Base-by-base conservation (phyloP, 2,113 vertebrate species). In the Alosa alosa region DNA sequence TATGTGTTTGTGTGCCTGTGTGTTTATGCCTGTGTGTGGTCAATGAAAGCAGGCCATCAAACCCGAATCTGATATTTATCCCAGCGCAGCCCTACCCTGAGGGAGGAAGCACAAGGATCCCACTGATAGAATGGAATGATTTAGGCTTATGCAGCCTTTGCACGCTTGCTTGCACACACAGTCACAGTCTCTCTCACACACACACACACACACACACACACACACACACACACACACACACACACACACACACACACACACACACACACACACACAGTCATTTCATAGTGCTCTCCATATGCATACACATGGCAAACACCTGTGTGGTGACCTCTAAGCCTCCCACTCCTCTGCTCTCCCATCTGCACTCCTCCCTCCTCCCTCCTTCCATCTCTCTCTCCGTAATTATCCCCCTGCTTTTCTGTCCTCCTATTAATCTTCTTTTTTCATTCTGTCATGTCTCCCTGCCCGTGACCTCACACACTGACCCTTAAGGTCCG, bases 301-400 rank as follows among this genome's bases (percentile, higher is more conserved):
- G 68, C 22, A 47, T 82, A 91, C 92, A 94, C 86, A 90, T 93
- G 91, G 91, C 81, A 84, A 86, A 86, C 93, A 94, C 86, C 90
- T 94, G 94, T 94, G 94, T 83, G 72, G 94, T 83, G 72, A 84
- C 87, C 88, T 68, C 84, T 52, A 82, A 85, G 78, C 84, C 83
- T 88, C 82, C n/a, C 64, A 31, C 64, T 72, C 64, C n/a, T 31
- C 8, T 11, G 10, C 64, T 47, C 46, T 82, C 46, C 82, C 49
- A 82, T 84, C 81, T 85, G 49, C 84, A 55, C 15, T 86, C 36
- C 49, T 85, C 81, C 81, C 50, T 72, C 44, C n/a, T 50, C 81
- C 55, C 46, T 68, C 82, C 68, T 39, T 83, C 82, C 82, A 41
- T 83, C 44, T 22, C 49, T 45, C 39, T 72, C 47, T 83, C 82